Evolutionary conservation across 1,140 invertebrate genomes (phyloP).

Genomic region (Heliconius congener): DNA sequence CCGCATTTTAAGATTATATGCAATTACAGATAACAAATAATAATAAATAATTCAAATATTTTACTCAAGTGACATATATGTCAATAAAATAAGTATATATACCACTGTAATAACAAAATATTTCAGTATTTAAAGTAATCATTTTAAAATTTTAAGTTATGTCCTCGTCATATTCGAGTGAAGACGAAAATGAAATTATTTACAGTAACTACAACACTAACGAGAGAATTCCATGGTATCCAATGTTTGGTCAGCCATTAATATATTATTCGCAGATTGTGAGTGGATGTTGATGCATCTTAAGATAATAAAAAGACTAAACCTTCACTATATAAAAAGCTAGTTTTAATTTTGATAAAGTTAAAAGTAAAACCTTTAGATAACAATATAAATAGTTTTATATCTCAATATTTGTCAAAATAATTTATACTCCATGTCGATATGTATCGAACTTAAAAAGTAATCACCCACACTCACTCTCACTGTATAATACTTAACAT

Average conservation of each 20-base stretch:
- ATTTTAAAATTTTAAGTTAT: neutral
- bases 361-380: too few relatives aligned
- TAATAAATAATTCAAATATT: neutral
- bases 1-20: neutral
- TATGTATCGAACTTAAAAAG: too few relatives aligned
- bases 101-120: neutral
- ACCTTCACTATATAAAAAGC: too few relatives aligned
- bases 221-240: constrained; percentile 31
- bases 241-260: constrained; percentile 45
- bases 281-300: constrained; percentile 27
- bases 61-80: neutral
- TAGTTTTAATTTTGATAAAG: too few relatives aligned
- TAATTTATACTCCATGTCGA: too few relatives aligned
- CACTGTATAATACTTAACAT: neutral
- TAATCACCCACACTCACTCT: too few relatives aligned
- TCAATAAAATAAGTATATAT: neutral
- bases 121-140: neutral
- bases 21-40: neutral
- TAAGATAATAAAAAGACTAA: too few relatives aligned
- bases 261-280: constrained; percentile 61
- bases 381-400: too few relatives aligned
- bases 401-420: too few relatives aligned
- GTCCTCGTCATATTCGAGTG: constrained; percentile 28
- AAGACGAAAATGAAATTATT: constrained; percentile 11
- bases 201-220: constrained; percentile 8